These are phyloP conservation scores for Cecropterus lyciades DNA, from an alignment of 1,140 invertebrate species.

Conservation along the genomic window DNA sequence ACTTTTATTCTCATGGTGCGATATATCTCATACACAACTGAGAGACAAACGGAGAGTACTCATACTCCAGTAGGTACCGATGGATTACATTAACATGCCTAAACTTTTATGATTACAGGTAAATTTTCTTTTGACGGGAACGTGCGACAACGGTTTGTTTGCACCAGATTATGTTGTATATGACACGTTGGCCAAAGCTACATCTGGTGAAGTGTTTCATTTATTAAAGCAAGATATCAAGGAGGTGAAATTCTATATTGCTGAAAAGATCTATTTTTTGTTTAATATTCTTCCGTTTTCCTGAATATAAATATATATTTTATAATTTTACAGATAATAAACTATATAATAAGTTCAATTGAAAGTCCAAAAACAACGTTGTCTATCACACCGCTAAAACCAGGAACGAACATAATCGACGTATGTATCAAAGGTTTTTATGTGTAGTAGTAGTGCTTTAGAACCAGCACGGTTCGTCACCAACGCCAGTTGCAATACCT, in stretches of 20 bases:
- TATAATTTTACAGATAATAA: slow-evolving; percentile 51
- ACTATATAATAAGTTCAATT: slow-evolving; percentile 50
- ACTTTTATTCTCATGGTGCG: no score
- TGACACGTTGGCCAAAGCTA: slow-evolving; percentile 47
- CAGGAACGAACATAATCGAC: background rate
- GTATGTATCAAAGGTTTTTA: background rate
- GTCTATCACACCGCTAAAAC: slow-evolving; percentile 23
- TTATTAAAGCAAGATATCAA: slow-evolving; percentile 47
- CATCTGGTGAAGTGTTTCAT: slow-evolving; percentile 60
- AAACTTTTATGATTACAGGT: slow-evolving; percentile 52
- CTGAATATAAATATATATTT: no score
- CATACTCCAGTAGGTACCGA: no score
- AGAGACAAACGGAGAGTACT: no score
- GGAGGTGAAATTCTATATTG: slow-evolving; percentile 41
- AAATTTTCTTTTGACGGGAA: slow-evolving; percentile 56
- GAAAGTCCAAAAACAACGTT: slow-evolving; percentile 46
- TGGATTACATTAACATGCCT: no score
- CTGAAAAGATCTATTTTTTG: no score
- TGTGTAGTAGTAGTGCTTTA: no score
- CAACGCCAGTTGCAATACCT: no score
- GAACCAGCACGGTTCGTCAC: no score
- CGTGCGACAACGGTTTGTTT: slow-evolving; percentile 31
- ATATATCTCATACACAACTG: no score
- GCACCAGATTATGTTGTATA: slow-evolving; percentile 42
- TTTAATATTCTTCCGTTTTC: slow-evolving; percentile 7